Conservation (phyloP, 2,888 invertebrate species). For the Tetrapedia diversipes region DNA sequence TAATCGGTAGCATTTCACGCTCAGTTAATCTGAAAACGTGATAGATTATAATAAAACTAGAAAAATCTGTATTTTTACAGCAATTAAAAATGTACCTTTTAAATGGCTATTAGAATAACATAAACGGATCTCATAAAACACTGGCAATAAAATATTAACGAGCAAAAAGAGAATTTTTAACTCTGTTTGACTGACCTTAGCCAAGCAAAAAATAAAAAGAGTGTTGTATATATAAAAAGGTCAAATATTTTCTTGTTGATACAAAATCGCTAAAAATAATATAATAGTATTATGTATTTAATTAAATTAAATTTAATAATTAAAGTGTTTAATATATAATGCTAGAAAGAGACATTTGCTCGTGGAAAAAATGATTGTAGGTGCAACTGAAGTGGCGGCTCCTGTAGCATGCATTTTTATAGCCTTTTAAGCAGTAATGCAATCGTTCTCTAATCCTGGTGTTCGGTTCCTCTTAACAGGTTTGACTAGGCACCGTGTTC, state of each 20-base stretch:
- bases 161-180: background rate
- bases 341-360: background rate
- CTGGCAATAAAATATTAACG: background rate
- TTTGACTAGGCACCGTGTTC: slow-evolving; percentile 20
- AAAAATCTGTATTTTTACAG: too few species aligned
- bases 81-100: too few species aligned
- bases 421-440: slow-evolving; percentile 54
- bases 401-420: slow-evolving; percentile 48
- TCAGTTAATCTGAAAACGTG: background rate
- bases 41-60: too few species aligned
- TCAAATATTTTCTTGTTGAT: background rate
- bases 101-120: too few species aligned
- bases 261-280: background rate
- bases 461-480: slow-evolving; percentile 23
- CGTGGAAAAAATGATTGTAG: slow-evolving; percentile 9
- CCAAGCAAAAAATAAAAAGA: background rate
- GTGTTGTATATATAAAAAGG: background rate
- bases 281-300: too few species aligned
- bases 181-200: background rate
- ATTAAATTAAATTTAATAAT: too few species aligned
- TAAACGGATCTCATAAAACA: background rate
- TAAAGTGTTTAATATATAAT: background rate
- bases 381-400: slow-evolving; percentile 7
- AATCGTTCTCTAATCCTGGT: slow-evolving; percentile 30
- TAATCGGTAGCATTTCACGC: background rate